Percentiles rank a stretch among this genome's conserved stretches.
Evolutionary conservation across 2,888 invertebrate species (phyloP).

Genomic region (Hoplodrina ambigua): DNA sequence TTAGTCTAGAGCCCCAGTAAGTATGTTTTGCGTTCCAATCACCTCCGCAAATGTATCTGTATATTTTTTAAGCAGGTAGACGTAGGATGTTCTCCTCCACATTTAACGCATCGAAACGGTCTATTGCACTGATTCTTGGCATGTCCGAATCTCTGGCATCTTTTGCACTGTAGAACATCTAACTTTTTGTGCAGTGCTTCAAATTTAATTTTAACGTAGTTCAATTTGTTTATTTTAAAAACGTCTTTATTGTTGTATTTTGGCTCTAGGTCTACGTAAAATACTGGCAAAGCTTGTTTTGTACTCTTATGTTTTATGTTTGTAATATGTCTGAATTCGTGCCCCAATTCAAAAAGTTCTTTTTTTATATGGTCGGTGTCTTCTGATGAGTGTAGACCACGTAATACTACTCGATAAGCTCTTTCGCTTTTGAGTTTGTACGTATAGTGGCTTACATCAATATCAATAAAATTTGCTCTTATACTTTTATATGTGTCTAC

Average conservation of each 20-base stretch:
- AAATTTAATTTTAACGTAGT: neutral
- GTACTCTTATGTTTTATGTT: neutral
- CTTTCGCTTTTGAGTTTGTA: conserved; percentile 1
- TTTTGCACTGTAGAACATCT: conserved; percentile 1
- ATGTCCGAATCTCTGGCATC: too few species aligned
- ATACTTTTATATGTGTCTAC: neutral
- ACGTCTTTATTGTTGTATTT: neutral
- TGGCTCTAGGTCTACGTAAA: conserved; percentile 6
- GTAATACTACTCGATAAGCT: neutral
- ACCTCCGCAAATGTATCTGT: too few species aligned
- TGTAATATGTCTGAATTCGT: neutral
- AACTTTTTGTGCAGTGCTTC: conserved; percentile 21
- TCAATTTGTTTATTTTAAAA: neutral
- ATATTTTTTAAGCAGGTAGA: neutral
- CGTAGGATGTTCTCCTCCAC: neutral
- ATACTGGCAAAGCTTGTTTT: neutral
- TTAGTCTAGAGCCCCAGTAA: too few species aligned
- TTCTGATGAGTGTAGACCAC: neutral
- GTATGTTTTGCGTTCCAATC: too few species aligned
- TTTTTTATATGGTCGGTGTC: neutral
- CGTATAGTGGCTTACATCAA: neutral
- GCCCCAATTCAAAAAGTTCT: neutral
- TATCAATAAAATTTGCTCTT: neutral
- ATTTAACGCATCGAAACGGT: neutral
- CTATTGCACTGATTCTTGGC: conserved; percentile 10